Evolutionary conservation across 1,140 invertebrate genomes (phyloP).

Genomic region (Zaprionus vittiger): DNA sequence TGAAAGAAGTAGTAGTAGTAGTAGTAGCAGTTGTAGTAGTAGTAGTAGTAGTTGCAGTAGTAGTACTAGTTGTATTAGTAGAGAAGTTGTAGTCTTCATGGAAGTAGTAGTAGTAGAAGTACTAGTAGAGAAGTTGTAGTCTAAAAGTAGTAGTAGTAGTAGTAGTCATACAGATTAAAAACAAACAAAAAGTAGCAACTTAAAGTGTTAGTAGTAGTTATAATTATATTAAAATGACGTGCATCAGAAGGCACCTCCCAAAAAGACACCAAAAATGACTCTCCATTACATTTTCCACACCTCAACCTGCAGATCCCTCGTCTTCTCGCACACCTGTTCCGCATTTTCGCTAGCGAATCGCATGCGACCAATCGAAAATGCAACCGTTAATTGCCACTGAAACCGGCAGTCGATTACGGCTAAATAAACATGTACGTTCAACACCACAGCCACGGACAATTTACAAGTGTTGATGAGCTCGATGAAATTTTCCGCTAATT

Average conservation of each 20-base stretch:
- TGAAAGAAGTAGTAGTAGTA: not conserved
- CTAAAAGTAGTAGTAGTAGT: not conserved
- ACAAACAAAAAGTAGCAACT: not conserved
- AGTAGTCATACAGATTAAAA: not conserved
- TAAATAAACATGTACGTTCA: slow-evolving; percentile 43
- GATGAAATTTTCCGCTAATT: slow-evolving; percentile 72
- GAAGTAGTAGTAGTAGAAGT: not conserved
- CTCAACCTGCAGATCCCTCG: not conserved
- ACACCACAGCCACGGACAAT: slow-evolving; percentile 48
- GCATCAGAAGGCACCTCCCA: not conserved
- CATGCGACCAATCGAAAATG: slow-evolving; percentile 46
- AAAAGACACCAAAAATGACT: not conserved
- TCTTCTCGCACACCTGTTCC: not conserved
- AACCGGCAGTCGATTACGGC: slow-evolving; percentile 24
- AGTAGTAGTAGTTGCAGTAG: not conserved
- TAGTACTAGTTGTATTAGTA: not conserved
- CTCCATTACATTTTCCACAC: not conserved
- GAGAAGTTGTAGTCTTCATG: no score
- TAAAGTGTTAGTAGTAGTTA: not conserved
- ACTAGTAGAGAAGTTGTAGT: not conserved
- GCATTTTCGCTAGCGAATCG: slow-evolving; percentile 31
- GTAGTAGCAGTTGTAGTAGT: not conserved
- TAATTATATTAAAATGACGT: not conserved
- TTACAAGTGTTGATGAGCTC: slow-evolving; percentile 61
- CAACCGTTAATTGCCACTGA: slow-evolving; percentile 49